These are phyloP conservation scores for Pionites leucogaster DNA, from an alignment of 2,113 vertebrate species.

Conservation along the genomic window DNA sequence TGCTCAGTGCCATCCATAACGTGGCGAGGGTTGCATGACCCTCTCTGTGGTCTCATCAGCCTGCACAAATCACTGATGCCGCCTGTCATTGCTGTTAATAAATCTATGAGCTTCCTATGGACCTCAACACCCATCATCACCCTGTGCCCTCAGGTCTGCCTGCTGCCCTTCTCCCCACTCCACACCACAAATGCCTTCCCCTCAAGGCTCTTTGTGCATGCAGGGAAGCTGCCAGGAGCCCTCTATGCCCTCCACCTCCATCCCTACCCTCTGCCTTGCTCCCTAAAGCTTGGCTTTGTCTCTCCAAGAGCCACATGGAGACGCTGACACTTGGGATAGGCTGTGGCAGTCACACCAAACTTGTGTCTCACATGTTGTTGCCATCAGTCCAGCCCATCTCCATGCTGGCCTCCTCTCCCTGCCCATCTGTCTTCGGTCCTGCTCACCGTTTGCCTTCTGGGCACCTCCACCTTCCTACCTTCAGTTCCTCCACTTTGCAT, in stretches of 20 bases:
- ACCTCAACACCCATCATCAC: neutral
- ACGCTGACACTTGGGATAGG: rapidly evolving
- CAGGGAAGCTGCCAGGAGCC: neutral
- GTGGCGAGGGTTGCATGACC: neutral
- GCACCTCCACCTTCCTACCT: neutral
- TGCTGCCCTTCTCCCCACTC: neutral
- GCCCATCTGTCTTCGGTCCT: rapidly evolving
- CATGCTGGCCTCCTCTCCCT: neutral
- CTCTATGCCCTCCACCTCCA: neutral
- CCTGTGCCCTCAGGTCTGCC: neutral
- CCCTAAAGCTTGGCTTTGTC: neutral
- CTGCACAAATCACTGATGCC: neutral
- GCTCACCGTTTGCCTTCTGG: neutral
- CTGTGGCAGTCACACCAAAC: neutral
- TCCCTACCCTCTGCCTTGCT: neutral
- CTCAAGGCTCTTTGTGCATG: rapidly evolving
- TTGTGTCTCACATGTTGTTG: neutral
- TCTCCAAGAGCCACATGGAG: rapidly evolving
- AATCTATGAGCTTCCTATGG: neutral
- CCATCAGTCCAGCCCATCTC: neutral
- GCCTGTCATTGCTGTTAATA: neutral
- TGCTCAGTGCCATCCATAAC: neutral
- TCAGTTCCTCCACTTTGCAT: neutral
- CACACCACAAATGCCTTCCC: rapidly evolving
- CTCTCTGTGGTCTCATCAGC: neutral